Evolutionary conservation across 2,888 invertebrate species (phyloP).

Genomic region (Aelia acuminata): DNA sequence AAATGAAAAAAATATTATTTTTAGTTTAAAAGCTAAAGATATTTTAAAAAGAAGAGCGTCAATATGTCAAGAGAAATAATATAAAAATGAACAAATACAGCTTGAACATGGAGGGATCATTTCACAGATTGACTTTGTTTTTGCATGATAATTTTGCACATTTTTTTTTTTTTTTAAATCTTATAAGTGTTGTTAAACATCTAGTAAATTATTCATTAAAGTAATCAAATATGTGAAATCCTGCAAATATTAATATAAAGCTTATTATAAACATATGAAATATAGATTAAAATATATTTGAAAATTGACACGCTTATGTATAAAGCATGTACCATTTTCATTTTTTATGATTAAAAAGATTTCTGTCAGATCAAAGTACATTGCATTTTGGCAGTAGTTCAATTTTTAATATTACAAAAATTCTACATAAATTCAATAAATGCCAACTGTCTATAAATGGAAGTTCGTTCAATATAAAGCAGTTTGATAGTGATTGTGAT

Average conservation of each 20-base stretch:
- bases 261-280: neutral
- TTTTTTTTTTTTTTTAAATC: slow-evolving; percentile 16
- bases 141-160: slow-evolving; percentile 48
- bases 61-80: too few relatives aligned
- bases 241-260: neutral
- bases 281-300: neutral
- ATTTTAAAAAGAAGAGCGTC: too few relatives aligned
- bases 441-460: neutral
- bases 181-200: neutral
- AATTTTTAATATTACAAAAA: too few relatives aligned
- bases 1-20: too few relatives aligned
- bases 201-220: neutral
- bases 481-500: neutral
- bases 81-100: neutral
- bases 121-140: slow-evolving; percentile 34
- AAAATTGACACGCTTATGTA: too few relatives aligned
- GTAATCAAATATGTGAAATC: neutral
- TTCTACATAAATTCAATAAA: too few relatives aligned
- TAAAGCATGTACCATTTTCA: too few relatives aligned
- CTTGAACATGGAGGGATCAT: slow-evolving; percentile 17
- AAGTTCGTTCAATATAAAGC: neutral
- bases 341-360: too few relatives aligned
- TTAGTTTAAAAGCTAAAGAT: too few relatives aligned
- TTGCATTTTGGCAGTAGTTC: too few relatives aligned
- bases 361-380: too few relatives aligned